These are phyloP conservation scores for Macroglossus sobrinus DNA, from an alignment of 2,113 vertebrate genomes.

Conservation along the genomic window DNA sequence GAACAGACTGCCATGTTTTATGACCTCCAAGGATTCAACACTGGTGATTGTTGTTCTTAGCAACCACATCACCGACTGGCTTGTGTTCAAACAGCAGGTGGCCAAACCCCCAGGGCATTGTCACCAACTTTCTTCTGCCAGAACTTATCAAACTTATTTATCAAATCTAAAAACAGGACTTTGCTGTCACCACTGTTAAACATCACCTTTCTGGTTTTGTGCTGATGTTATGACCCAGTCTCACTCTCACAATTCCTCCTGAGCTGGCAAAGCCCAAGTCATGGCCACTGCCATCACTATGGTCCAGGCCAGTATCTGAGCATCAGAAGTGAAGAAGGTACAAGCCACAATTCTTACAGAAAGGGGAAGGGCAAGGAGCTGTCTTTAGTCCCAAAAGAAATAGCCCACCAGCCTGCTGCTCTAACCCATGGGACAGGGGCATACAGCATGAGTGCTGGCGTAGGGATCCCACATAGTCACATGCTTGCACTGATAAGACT, in stretches of 20 bases:
- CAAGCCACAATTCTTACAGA: not conserved
- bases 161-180: not conserved
- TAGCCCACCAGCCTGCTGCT: not conserved
- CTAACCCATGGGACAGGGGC: not conserved
- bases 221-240: not conserved
- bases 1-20: not conserved
- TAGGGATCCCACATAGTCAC: rapidly evolving
- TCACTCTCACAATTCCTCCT: not conserved
- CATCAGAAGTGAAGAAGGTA: not conserved
- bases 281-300: not conserved
- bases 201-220: not conserved
- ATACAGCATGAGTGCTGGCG: not conserved
- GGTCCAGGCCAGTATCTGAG: not conserved
- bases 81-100: not conserved
- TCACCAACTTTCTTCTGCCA: not conserved
- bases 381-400: not conserved
- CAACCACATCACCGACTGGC: not conserved
- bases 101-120: no score
- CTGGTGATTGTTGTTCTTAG: not conserved
- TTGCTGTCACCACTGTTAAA: not conserved
- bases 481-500: rapidly evolving
- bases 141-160: not conserved
- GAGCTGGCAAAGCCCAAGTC: not conserved
- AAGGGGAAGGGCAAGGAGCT: not conserved
- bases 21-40: not conserved